Evolutionary conservation across 2,113 vertebrate species (phyloP), one percentile per base, ranked within the genome.

Genomic region (Laticauda colubrina): DNA sequence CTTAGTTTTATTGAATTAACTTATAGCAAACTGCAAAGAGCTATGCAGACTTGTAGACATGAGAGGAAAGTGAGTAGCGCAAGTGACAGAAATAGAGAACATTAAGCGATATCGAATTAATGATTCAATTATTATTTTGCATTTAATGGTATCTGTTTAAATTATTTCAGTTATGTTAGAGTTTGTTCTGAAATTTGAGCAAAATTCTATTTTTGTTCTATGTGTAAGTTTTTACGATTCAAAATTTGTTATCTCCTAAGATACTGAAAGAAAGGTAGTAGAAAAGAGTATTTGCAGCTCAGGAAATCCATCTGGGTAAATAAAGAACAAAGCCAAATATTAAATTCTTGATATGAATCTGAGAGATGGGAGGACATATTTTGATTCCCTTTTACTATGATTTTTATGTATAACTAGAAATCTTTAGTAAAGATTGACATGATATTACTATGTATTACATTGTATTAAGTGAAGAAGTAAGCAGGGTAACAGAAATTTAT

Each of bases 331-430:
- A 95, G 94, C 95, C 96, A 88, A 53, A n/a, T 18, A 96, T 64
- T 91, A 95, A 95, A 91, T 96, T 90, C 39, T 69, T 95, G 94
- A 95, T 91, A 94, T 56, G 94, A 96, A 96, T 93, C 94, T 89
- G 93, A 81, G 34, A 81, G 75, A 96, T 93, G 94, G 87, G 95
- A 97, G 92, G 95, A 96, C 95, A 96, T 96, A 96, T 96, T 97
- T 96, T 96, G 95, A 96, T 97, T 95, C 91, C 93, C 93, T 95
- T 96, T 95, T 95, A 96, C 56, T 93, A 87, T 93, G 85, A 69
- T 91, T 20, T 93, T 96, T 96, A 90, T 87, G 34, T 86, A 85
- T 43, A 61, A 51, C 34, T 85, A 87, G 39, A 87, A 24, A 21
- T 48, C 18, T 21, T 88, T 26, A 54, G 45, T 39, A 39, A 55